Conservation (phyloP, 2,888 invertebrate genomes). For the Eupithecia inturbata region DNA sequence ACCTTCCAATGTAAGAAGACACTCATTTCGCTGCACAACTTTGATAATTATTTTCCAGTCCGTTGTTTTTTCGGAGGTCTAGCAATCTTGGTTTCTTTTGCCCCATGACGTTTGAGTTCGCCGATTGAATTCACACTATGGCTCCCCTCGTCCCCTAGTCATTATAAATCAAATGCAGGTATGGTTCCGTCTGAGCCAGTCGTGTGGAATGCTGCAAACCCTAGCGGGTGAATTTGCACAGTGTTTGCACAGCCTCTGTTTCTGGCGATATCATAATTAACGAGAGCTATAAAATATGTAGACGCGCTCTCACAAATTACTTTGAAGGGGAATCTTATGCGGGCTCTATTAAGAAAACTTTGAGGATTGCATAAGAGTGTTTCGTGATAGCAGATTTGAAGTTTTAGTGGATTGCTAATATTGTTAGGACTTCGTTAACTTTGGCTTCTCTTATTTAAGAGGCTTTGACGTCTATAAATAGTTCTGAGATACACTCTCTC, state of each 20-base stretch:
- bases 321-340: constrained; percentile 8
- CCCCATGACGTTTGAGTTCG: constrained; percentile 65
- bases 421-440: background rate
- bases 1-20: constrained; percentile 61
- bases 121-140: constrained; percentile 78
- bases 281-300: constrained; percentile 39
- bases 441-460: background rate
- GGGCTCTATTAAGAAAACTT: constrained; percentile 11
- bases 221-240: constrained; percentile 61
- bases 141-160: constrained; percentile 74
- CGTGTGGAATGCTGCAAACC: constrained; percentile 67
- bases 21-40: constrained; percentile 35
- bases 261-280: constrained; percentile 56
- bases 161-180: constrained; percentile 83
- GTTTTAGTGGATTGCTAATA: background rate
- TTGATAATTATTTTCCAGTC: constrained; percentile 38
- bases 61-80: constrained; percentile 54
- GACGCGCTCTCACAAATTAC: constrained; percentile 8
- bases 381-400: background rate
- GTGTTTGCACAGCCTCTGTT: constrained; percentile 50
- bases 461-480: constrained; percentile 1
- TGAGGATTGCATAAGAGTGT: background rate
- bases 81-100: constrained; percentile 54
- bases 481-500: constrained; percentile 11
- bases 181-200: constrained; percentile 74